Evolutionary conservation across 1,140 invertebrate genomes (phyloP).

Genomic region (Nebria ingens): DNA sequence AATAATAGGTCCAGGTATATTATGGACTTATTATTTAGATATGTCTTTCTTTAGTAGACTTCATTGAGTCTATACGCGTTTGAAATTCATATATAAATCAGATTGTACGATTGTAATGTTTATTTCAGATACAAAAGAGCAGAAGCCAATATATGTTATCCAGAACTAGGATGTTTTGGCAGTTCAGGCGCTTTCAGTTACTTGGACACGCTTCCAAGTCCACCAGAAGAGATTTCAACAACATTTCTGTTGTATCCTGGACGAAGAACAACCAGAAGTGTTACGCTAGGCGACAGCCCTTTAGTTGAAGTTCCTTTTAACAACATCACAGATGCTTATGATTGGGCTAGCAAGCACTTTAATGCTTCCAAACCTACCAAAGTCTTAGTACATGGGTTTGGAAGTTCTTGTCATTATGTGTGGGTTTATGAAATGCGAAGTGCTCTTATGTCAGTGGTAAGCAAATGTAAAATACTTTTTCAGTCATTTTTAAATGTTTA

Average conservation of each 20-base stretch:
- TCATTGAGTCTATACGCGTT: too few species aligned
- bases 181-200: conserved; percentile 86
- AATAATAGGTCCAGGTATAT: conserved; percentile 10
- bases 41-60: not conserved
- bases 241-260: conserved; percentile 57
- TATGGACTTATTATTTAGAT: conserved; percentile 15
- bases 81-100: conserved; percentile 9
- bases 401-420: conserved; percentile 75
- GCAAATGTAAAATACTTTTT: conserved; percentile 23
- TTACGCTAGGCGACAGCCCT: conserved; percentile 42
- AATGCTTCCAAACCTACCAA: conserved; percentile 65
- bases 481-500: conserved; percentile 8
- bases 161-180: conserved; percentile 86
- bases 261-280: conserved; percentile 23
- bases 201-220: conserved; percentile 75
- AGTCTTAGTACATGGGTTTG: conserved; percentile 90
- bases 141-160: conserved; percentile 73
- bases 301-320: conserved; percentile 53
- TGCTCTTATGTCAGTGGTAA: conserved; percentile 75
- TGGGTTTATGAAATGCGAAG: conserved; percentile 92
- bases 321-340: conserved; percentile 52
- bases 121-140: conserved; percentile 36
- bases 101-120: not conserved
- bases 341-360: conserved; percentile 50
- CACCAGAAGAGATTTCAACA: conserved; percentile 80